phyloP scores from a whole-genome alignment of 1,140 invertebrate species.

The Pteromalus puparum region DNA sequence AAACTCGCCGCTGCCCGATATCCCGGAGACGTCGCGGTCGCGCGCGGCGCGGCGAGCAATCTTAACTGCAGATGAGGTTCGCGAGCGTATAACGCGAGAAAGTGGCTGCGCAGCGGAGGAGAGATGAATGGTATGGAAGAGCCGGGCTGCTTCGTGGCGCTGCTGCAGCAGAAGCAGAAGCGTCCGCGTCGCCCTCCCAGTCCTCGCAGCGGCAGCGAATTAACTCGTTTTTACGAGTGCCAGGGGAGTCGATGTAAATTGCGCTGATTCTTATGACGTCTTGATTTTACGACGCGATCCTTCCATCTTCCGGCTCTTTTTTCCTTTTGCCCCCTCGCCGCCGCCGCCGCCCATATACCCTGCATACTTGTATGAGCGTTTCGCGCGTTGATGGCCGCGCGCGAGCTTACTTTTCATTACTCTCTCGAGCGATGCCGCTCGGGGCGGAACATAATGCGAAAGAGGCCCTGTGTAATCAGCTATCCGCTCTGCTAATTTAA shows the following conservation, averaged over 20 bases:
- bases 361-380: neutral
- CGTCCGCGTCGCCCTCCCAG: too few relatives aligned
- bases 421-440: neutral
- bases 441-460: neutral
- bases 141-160: neutral
- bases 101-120: neutral
- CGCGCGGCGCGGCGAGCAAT: neutral
- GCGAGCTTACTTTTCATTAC: neutral
- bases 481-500: neutral
- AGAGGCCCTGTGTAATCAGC: neutral
- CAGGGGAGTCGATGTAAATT: slow-evolving; percentile 32
- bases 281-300: slow-evolving; percentile 41
- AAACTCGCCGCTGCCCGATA: slow-evolving; percentile 11
- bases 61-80: slow-evolving; percentile 27
- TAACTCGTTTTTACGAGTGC: slow-evolving; percentile 38
- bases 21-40: neutral
- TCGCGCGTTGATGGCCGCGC: neutral
- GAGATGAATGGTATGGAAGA: neutral
- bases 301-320: neutral
- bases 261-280: slow-evolving; percentile 44
- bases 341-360: neutral
- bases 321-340: neutral
- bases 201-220: neutral
- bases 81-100: neutral
- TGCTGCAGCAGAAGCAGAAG: neutral